phyloP scores from a whole-genome alignment of 1,140 invertebrate species.

The Habropoda laboriosa region DNA sequence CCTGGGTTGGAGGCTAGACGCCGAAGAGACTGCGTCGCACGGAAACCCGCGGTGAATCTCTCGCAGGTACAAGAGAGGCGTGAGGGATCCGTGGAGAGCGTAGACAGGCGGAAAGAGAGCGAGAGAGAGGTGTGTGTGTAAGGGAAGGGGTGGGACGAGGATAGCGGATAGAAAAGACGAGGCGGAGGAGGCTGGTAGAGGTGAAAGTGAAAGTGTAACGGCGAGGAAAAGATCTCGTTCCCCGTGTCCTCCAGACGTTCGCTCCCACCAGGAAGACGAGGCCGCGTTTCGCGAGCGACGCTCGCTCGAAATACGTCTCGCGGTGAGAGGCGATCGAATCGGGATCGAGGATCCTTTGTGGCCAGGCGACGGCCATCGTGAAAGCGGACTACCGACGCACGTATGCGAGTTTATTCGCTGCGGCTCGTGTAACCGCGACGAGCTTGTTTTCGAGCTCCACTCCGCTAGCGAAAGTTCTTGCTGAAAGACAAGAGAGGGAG shows the following conservation, averaged over 20 bases:
- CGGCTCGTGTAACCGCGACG: background rate
- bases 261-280: conserved; percentile 48
- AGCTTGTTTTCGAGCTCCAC: background rate
- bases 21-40: conserved; percentile 65
- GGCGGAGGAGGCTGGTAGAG: conserved; percentile 46
- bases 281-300: conserved; percentile 34
- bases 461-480: background rate
- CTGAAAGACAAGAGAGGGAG: background rate
- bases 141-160: background rate
- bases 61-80: conserved; percentile 26
- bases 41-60: conserved; percentile 59
- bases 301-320: conserved; percentile 14
- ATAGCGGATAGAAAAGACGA: conserved; percentile 56
- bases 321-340: conserved; percentile 45
- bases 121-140: background rate
- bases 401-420: background rate
- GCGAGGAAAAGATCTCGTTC: conserved; percentile 63
- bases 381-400: conserved; percentile 5
- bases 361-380: conserved; percentile 7
- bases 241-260: conserved; percentile 52
- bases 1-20: conserved; percentile 63
- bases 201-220: conserved; percentile 70
- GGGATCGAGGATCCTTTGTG: conserved; percentile 36
- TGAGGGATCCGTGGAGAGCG: conserved; percentile 3
- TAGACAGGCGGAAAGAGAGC: background rate